phyloP scores from a whole-genome alignment of 2,113 vertebrate genomes.

The Corythornis vintsioides region DNA sequence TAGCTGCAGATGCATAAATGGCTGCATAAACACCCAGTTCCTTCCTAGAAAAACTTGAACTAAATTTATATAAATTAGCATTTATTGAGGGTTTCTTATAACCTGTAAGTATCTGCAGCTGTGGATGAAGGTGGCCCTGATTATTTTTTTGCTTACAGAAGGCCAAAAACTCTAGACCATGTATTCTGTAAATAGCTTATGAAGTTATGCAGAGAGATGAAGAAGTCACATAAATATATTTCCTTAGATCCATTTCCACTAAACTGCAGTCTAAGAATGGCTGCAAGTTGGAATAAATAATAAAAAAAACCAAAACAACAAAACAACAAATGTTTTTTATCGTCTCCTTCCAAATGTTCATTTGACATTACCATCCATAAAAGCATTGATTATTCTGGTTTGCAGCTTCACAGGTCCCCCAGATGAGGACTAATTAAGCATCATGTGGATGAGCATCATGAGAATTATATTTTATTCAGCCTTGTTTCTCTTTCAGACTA shows the following conservation, averaged over 20 bases:
- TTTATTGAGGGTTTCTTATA: not conserved
- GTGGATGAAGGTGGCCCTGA: not conserved
- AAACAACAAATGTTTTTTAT: not conserved
- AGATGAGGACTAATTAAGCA: constrained; percentile 35
- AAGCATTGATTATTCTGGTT: constrained; percentile 15
- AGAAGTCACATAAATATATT: not conserved
- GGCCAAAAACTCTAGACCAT: not conserved
- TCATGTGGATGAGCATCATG: not conserved
- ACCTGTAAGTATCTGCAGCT: not conserved
- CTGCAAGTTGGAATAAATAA: not conserved
- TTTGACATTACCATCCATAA: not conserved
- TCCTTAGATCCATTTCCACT: not conserved
- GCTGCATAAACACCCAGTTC: constrained; percentile 40
- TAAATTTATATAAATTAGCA: constrained; percentile 6
- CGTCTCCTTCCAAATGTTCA: not conserved
- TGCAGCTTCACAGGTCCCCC: not conserved
- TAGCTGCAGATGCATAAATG: constrained; percentile 47
- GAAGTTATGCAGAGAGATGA: not conserved
- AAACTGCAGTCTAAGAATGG: not conserved
- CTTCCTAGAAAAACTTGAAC: constrained; percentile 18
- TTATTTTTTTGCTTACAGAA: not conserved
- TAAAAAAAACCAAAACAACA: not conserved
- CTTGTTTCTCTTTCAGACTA: constrained; percentile 4
- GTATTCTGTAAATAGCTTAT: not conserved
- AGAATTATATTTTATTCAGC: constrained; percentile 27